phyloP scores from a whole-genome alignment of 2,888 invertebrate genomes.

The Molorchus minor region DNA sequence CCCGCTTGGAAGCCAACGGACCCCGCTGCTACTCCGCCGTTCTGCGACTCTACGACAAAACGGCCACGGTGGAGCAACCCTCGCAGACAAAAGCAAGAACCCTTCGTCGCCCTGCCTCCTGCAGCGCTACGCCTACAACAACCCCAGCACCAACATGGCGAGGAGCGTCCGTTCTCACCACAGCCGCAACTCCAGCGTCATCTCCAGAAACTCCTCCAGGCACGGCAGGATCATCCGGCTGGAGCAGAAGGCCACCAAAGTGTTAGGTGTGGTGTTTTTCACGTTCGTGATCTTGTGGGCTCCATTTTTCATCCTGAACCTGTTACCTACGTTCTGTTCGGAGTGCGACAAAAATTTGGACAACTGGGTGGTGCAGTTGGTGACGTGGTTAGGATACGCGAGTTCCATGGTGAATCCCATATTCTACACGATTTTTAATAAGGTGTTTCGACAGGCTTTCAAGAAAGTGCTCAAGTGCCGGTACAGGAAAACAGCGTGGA shows the following conservation, averaged over 20 bases:
- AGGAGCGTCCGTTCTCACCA: conserved; percentile 73
- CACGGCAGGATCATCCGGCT: conserved; percentile 85
- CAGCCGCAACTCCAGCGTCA: conserved; percentile 82
- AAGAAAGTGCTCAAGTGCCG: conserved; percentile 84
- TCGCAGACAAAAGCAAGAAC: conserved; percentile 59
- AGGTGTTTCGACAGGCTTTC: conserved; percentile 90
- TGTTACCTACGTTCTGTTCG: conserved; percentile 84
- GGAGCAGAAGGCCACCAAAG: conserved; percentile 97
- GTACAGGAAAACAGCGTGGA: conserved; percentile 66
- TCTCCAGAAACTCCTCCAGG: conserved; percentile 81
- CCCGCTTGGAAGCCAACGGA: conserved; percentile 49
- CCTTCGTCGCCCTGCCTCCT: conserved; percentile 68
- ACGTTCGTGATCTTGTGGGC: conserved; percentile 95
- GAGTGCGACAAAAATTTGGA: conserved; percentile 81
- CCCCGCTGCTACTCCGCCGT: conserved; percentile 66
- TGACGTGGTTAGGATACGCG: conserved; percentile 93
- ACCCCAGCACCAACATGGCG: conserved; percentile 41
- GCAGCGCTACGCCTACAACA: conserved; percentile 59
- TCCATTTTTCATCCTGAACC: conserved; percentile 92
- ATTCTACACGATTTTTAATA: conserved; percentile 96
- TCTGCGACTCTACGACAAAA: conserved; percentile 70
- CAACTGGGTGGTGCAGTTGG: conserved; percentile 84
- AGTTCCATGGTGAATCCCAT: conserved; percentile 96
- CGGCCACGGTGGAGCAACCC: conserved; percentile 52
- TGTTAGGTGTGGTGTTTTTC: conserved; percentile 92